Percentiles rank a stretch among this genome's conserved stretches.
phyloP scores from a whole-genome alignment of 2,113 vertebrate species.

The Lampris megalopsis region DNA sequence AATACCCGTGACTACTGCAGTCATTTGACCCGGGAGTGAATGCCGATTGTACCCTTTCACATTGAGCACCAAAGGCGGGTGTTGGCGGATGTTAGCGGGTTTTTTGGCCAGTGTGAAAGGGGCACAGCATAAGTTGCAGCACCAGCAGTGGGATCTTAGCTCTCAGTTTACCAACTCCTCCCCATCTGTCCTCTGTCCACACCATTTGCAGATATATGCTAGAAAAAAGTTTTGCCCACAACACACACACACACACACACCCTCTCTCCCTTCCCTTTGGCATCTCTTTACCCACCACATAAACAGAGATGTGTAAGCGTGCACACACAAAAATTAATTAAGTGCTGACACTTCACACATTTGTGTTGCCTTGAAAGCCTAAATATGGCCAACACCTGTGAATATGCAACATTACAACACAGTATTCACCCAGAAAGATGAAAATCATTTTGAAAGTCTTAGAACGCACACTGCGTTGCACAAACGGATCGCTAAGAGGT shows the following conservation, averaged over 20 bases:
- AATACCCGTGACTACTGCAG: too few relatives aligned
- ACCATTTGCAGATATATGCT: neutral
- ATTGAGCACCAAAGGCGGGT: too few relatives aligned
- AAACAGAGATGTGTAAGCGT: neutral
- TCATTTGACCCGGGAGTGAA: too few relatives aligned
- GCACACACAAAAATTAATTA: neutral
- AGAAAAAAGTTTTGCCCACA: constrained; percentile 8
- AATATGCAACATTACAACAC: neutral
- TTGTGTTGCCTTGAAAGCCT: neutral
- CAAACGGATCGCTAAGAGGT: neutral
- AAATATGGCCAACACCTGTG: neutral
- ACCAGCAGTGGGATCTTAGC: neutral
- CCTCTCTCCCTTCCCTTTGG: neutral
- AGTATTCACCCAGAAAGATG: constrained; percentile 2
- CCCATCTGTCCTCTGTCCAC: neutral
- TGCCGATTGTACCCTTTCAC: too few relatives aligned
- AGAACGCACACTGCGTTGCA: constrained; percentile 9
- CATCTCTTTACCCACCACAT: neutral
- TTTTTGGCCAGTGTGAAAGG: too few relatives aligned
- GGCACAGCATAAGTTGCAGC: too few relatives aligned
- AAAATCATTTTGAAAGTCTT: neutral
- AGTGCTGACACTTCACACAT: neutral
- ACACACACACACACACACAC: constrained; percentile 5
- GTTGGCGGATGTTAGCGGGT: too few relatives aligned
- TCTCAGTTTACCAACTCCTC: neutral